Base-by-base conservation (phyloP, 2,888 invertebrate species). In the Anodontia alba region DNA sequence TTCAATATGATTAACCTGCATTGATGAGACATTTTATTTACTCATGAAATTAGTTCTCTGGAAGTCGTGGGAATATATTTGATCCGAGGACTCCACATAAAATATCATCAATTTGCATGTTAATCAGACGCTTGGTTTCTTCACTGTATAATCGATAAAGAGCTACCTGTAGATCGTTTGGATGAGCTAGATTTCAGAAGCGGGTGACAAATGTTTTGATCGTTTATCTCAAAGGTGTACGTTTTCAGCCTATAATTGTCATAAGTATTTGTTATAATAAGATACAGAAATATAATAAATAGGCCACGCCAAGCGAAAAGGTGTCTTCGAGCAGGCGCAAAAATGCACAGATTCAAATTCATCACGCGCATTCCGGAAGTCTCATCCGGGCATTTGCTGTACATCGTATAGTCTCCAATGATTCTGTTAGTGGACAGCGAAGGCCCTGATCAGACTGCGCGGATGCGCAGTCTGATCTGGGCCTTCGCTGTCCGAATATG, bases 1-100 rank as follows among this genome's bases (percentile, higher is more conserved):
- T 80, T 80, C 62, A 79, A 81, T 81, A 74, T 78, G 78, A 81
- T 81, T 78, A 81, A 66, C 66, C 54, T 66, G 67, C 54, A 46
- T 68, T 66, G 74, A 70, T 68, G 43, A 38, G 38, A 66, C 36
- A 20, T 57, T 71, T 62, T 62, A 62, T 62, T 62, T 62, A 62
- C 62, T 62, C 62, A 62, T 62, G 62, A 62, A 62, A 62, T 62
- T 62, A 62, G 62, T n/a, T 62, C 29, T 62, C 17, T 17, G 29
- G 33, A 62, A 62, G 62, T 31, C 62, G 62, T 62, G 62, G 62
- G 62, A 62, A 62, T 26, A 1, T 15, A 29, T 31, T 62, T 62
- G 62, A 62, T 26, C 1, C 17, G 62, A 62, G 20, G 62, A 33
- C 33, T 62, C 62, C 62, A 62, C 62, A 62, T 62, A 62, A 62